Base-by-base conservation (phyloP, 1,140 invertebrate species). In the Galleria mellonella region DNA sequence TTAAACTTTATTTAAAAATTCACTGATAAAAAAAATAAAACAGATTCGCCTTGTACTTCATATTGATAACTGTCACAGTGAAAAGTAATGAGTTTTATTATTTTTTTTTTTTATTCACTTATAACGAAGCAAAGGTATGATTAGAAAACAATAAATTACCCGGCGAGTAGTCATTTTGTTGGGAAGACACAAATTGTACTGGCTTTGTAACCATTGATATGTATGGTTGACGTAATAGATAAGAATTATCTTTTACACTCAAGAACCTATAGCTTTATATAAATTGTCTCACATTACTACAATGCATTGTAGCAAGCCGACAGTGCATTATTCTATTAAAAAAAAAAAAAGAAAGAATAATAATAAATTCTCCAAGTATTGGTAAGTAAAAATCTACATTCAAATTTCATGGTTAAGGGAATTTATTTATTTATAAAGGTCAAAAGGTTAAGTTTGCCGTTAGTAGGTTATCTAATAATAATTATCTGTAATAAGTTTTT, bases 141-240 rank as follows among this genome's bases (percentile, higher is more conserved):
- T 17, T 15, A 37, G 15, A 37, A 37, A 37, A 15, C 12, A 45
- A 12, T 32, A 64, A 56, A 48, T 83, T 84, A 84, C 81, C 81
- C 81, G 70, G 56, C 67, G 75, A 45, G 59, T 59, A 63, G 69
- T 63, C 81, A 84, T 84, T 68, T 72, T 82, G 72, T 60, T 57
- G 50, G 51, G 51, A 63, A 70, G 69, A 63, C 59, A 62, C 47
- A 57, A 73, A 67, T 74, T 55, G 51, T 52, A 84, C 75, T 84
- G 61, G 78, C 64, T 69, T 73, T 59, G 6, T 23, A 23, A 70
- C 63, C 42, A 48, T 62, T 58, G 17, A 72, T 65, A 62, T 58
- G 48, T 50, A 35, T 29, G 52, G 47, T 75, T 68, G 68, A 79
- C 73, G 66, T 73, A 81, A 78, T 51, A 66, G 81, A 84, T 84